These are phyloP conservation scores for Dascillus cervinus DNA, from an alignment of 2,888 invertebrate genomes.

Conservation along the genomic window DNA sequence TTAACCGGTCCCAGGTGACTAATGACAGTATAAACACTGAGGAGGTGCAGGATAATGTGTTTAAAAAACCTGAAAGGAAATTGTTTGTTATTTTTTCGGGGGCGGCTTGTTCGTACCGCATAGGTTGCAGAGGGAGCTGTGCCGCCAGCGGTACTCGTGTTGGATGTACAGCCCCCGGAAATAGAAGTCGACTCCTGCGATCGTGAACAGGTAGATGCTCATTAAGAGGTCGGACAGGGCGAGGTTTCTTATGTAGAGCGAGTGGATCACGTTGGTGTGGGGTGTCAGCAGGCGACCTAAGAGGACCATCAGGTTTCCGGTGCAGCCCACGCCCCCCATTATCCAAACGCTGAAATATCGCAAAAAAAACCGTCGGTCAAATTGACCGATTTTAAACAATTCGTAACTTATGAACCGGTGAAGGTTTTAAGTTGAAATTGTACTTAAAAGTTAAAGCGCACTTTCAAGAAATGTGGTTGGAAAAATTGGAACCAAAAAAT, in stretches of 20 bases:
- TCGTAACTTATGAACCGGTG: too few relatives aligned
- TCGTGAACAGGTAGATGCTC: constrained; percentile 54
- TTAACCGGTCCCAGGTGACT: constrained; percentile 55
- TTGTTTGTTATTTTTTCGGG: background rate
- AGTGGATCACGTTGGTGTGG: constrained; percentile 51
- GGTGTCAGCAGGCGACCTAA: constrained; percentile 48
- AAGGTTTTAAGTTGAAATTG: too few relatives aligned
- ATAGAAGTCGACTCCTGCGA: constrained; percentile 48
- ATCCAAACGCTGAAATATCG: constrained; percentile 50
- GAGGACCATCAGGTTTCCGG: constrained; percentile 51
- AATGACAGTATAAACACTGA: constrained; percentile 52
- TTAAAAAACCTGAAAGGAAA: constrained; percentile 44
- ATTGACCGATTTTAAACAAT: too few relatives aligned
- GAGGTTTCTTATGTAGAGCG: constrained; percentile 54
- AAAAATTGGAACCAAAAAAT: too few relatives aligned
- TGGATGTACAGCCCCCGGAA: constrained; percentile 50
- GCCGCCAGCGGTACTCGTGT: constrained; percentile 51
- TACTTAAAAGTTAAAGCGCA: too few relatives aligned
- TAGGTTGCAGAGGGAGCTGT: constrained; percentile 48
- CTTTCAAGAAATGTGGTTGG: too few relatives aligned
- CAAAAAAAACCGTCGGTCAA: too few relatives aligned
- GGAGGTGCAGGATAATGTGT: constrained; percentile 54
- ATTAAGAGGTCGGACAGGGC: constrained; percentile 56
- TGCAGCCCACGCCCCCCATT: constrained; percentile 50
- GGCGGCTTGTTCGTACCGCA: constrained; percentile 50